phyloP scores from a whole-genome alignment of 2,797 vertebrate genomes.

The Glossophaga mutica region DNA sequence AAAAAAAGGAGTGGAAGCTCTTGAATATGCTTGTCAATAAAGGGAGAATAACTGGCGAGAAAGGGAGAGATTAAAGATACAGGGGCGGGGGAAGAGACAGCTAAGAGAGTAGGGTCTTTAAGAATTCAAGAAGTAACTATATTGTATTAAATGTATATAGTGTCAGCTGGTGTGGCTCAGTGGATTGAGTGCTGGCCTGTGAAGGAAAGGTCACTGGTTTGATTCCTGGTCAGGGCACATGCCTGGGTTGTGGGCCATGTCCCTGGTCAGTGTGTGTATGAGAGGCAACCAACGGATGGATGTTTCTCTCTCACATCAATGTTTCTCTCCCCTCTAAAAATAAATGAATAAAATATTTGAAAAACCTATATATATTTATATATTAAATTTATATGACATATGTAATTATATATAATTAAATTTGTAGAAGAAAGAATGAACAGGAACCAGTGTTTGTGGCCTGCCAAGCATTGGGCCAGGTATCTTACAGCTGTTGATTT shows the following conservation, averaged over 20 bases:
- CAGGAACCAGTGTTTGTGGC: neutral
- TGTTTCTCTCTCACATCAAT: neutral
- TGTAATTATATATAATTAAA: neutral
- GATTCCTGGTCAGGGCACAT: neutral
- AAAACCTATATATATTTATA: neutral
- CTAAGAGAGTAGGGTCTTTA: neutral
- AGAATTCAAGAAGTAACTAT: neutral
- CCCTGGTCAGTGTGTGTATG: neutral
- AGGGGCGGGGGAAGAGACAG: neutral
- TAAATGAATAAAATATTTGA: neutral
- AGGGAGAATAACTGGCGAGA: neutral
- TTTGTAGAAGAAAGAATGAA: neutral
- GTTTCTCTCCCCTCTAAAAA: neutral
- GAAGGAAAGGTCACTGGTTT: neutral
- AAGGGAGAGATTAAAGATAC: neutral
- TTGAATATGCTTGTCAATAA: constrained; percentile 2
- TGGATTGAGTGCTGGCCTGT: neutral
- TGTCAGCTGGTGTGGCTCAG: neutral
- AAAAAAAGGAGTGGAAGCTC: neutral
- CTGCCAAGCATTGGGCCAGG: neutral
- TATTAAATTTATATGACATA: neutral
- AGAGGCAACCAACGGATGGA: neutral
- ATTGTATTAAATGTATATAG: neutral
- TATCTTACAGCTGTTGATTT: neutral
- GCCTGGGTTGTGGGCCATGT: neutral